Base-by-base conservation (phyloP, 2,113 vertebrate species). In the Notechis scutatus region DNA sequence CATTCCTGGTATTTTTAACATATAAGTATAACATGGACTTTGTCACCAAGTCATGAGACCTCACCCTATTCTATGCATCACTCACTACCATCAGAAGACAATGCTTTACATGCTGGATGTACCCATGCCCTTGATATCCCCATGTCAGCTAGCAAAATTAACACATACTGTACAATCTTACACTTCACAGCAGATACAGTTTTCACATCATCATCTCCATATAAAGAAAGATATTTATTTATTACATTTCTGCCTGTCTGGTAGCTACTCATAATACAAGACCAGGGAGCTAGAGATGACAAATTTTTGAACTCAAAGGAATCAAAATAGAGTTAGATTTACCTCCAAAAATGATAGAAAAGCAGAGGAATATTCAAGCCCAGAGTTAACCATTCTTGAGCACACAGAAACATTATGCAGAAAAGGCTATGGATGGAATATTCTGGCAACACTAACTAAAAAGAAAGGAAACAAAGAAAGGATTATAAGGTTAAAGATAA, bases 261-360 rank as follows among this genome's bases (percentile, higher is more conserved):
- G 34, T 6, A 39, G 85, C 11, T n/a, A n/a, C 1, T 61, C n/a
- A 87, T n/a, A 59, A 12, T 5, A 34, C 21, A 69, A 42, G 26
- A 52, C 39, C 34, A 74, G 45, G 42, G 29, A 47, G 11, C 12
- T 45, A 91, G 12, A 86, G 15, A 15, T 47, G 42, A 29, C 55
- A n/a, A 21, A 6, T 10, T 29, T n/a, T 4, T 7, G 10, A 91
- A 23, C 42, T 54, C 59, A 57, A 11, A 18, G 4, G 1, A 18
- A 26, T 86, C 23, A 8, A 56, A 29, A 61, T 1, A 91, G 91
- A 91, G 85, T 90, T 91, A 18, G 52, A 88, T 97, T 98, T 97
- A 99, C 99, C 99, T 99, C 99, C 99, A 99, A 39, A 99, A 98
- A 97, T 99, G 99, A 96, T 99, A 99, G 97, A 99, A 99, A 91